Evolutionary conservation across 1,140 invertebrate genomes (phyloP).

Genomic region (Tetramorium parvispinum): DNA sequence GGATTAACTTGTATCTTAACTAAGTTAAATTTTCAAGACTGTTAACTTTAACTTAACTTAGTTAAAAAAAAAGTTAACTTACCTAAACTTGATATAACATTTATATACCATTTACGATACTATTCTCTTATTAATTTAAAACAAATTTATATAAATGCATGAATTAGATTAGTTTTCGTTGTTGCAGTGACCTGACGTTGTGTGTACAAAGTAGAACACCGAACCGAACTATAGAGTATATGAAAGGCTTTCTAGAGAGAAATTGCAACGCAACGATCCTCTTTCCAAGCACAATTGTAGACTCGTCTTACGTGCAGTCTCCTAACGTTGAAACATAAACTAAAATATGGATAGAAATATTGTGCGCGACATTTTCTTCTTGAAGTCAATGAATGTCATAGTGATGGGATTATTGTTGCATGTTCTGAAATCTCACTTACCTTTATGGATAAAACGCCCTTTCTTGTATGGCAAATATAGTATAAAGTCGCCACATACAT

Average conservation of each 20-base stretch:
- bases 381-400: conserved; percentile 83
- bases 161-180: neutral
- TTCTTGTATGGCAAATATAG: conserved; percentile 90
- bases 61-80: too few relatives aligned
- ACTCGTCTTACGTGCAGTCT: neutral
- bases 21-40: too few relatives aligned
- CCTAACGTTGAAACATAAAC: neutral
- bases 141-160: too few relatives aligned
- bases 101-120: too few relatives aligned
- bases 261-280: neutral
- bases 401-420: conserved; percentile 87
- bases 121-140: too few relatives aligned
- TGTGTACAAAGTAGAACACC: neutral
- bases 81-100: too few relatives aligned
- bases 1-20: too few relatives aligned
- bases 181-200: neutral
- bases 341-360: conserved; percentile 84
- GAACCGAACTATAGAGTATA: neutral
- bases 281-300: neutral
- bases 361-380: conserved; percentile 86
- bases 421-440: conserved; percentile 88
- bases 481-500: conserved; percentile 84
- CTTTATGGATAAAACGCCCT: conserved; percentile 87
- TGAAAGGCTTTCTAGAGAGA: conserved; percentile 9
- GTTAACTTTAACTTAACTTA: too few relatives aligned